Evolutionary conservation across 2,797 vertebrate species (phyloP), one percentile per base, ranked within the genome.

Genomic region (Phrynocephalus vlangalii): DNA sequence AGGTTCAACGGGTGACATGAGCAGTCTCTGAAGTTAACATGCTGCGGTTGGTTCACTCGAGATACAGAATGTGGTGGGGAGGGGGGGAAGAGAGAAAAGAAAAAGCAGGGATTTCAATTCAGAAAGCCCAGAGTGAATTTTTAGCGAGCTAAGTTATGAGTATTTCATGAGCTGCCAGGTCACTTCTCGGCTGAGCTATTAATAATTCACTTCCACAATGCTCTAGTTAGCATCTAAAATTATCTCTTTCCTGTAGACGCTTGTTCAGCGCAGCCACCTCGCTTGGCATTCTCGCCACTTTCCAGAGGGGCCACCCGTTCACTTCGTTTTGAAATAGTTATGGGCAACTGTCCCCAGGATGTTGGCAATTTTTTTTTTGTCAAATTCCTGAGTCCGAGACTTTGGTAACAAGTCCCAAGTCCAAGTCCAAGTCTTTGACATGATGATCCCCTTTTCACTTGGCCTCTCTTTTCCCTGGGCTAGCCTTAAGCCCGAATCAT

Each of bases 191-290:
- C 67, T 50, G 83, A 20, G 71, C 77, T 87, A 85, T 92, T 44
- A 91, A 91, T 92, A 88, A 89, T 89, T 92, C 76, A 89, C 63
- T 77, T 66, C 56, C 79, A 2, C 68, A 56, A 79, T 73, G 63
- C 81, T 79, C 48, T 83, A 68, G 85, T 87, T 82, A 85, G 78
- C 84, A 82, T 85, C 83, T 63, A 78, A 71, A 76, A 68, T 83
- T 63, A 68, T 79, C 87, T 81, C 48, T 80, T 44, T 86, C 70
- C 68, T 52, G 44, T 66, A 5, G 80, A 73, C 24, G 30, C 56
- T 11, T 9, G 52, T 16, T 83, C 11, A 44, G 72, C 7, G 50
- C n/a, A 28, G 28, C 80, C 28, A 11, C 63, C 56, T 30, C 71
- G 82, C 72, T 22, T 28, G 38, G 28, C 56, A 9, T 13, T n/a